Conservation (phyloP, 2,113 vertebrate genomes). For the Nycticebus coucang region DNA sequence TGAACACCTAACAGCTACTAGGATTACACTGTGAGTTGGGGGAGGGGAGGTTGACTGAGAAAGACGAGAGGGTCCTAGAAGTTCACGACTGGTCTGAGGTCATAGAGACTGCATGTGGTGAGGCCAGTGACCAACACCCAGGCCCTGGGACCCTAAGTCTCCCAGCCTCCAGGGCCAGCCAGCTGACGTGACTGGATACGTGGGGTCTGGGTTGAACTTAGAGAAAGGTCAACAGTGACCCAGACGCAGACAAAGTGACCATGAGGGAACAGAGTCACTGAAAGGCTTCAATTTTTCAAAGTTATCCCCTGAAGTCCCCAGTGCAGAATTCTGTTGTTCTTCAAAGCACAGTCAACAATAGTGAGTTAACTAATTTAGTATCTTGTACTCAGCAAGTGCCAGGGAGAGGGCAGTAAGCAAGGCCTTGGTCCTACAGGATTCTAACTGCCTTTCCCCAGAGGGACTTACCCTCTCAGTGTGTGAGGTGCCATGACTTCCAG, state of each 20-base stretch:
- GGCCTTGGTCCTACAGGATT: accelerated
- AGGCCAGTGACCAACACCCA: background rate
- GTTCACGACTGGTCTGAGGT: background rate
- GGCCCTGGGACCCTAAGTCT: background rate
- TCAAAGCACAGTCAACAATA: background rate
- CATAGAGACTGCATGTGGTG: background rate
- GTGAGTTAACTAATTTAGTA: background rate
- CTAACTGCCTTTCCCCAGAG: background rate
- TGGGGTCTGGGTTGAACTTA: accelerated
- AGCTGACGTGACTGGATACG: too few relatives aligned
- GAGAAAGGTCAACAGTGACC: background rate
- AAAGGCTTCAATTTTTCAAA: background rate
- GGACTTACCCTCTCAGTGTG: background rate
- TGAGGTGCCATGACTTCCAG: background rate
- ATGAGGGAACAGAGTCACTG: accelerated
- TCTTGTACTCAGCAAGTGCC: background rate
- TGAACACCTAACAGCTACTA: background rate
- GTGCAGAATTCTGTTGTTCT: background rate
- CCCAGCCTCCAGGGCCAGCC: background rate
- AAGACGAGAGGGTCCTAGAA: background rate
- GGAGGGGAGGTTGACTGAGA: background rate
- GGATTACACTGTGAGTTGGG: background rate
- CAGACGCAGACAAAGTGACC: background rate
- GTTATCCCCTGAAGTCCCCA: background rate
- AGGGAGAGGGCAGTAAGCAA: background rate